Conservation (phyloP, 2,797 vertebrate species). For the Melanotaenia boesemani region DNA sequence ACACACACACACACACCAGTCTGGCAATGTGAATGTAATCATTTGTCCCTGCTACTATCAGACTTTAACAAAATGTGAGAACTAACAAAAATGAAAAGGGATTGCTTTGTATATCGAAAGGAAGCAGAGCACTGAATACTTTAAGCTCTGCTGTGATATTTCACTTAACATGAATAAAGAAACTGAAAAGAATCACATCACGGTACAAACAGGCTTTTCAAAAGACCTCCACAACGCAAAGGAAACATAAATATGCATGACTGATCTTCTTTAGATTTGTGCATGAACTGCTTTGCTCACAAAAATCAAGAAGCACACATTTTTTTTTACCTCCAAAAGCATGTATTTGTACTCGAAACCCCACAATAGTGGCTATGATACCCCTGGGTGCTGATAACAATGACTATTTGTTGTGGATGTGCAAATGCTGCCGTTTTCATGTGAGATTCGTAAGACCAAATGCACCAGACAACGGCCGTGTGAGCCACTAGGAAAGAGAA, state of each 20-base stretch:
- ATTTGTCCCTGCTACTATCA: background rate
- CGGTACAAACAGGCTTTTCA: conserved; percentile 40
- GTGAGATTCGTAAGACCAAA: conserved; percentile 30
- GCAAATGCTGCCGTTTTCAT: conserved; percentile 46
- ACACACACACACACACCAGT: background rate
- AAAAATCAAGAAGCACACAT: background rate
- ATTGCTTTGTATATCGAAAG: conserved; percentile 1
- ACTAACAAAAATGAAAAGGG: background rate
- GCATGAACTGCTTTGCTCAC: conserved; percentile 20
- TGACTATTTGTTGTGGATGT: conserved; percentile 28
- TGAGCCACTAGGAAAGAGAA: background rate
- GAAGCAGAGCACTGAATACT: conserved; percentile 59
- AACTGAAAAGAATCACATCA: conserved; percentile 18
- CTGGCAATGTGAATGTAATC: background rate
- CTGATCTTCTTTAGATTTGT: conserved; percentile 34
- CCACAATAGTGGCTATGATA: conserved; percentile 31
- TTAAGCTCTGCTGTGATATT: conserved; percentile 66
- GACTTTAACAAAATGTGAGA: background rate
- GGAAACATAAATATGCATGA: conserved; percentile 42
- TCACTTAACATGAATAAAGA: conserved; percentile 53
- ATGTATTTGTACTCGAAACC: conserved; percentile 28
- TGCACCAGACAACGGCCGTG: conserved; percentile 27
- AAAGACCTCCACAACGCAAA: conserved; percentile 27
- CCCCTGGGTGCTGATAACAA: conserved; percentile 46
- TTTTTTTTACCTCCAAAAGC: background rate